Conservation (phyloP, 2,113 vertebrate genomes). For the Nannospalax galili region DNA sequence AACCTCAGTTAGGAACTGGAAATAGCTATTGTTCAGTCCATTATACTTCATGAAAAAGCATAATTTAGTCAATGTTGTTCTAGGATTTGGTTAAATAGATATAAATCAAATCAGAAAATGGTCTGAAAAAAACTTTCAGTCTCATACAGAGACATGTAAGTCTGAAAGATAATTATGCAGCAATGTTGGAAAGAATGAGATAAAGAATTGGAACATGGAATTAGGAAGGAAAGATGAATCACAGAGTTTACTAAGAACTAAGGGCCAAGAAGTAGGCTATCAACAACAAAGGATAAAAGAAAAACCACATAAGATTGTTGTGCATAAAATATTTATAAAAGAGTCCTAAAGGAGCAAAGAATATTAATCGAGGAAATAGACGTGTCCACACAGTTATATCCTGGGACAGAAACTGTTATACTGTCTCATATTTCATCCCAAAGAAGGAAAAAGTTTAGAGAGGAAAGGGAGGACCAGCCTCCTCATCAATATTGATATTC, state of each 20-base stretch:
- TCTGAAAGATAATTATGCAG: slow-evolving; percentile 37
- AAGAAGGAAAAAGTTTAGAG: neutral
- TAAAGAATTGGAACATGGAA: neutral
- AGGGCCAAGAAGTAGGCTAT: neutral
- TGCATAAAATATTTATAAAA: neutral
- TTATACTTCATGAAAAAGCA: neutral
- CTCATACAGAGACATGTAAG: neutral
- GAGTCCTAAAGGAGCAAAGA: neutral
- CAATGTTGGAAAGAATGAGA: neutral
- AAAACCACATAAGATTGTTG: neutral
- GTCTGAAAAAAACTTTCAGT: neutral
- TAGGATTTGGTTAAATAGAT: neutral
- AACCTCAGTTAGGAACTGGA: neutral
- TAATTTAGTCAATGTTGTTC: neutral
- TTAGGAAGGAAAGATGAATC: slow-evolving; percentile 19
- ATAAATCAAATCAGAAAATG: neutral
- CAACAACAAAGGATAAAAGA: neutral
- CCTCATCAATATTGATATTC: neutral
- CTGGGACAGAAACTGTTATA: neutral
- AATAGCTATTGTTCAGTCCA: neutral
- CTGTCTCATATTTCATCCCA: neutral
- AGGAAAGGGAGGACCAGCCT: neutral
- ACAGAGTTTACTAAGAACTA: neutral
- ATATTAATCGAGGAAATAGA: neutral
- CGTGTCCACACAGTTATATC: neutral